These are phyloP conservation scores for Acholoe squamosa DNA, from an alignment of 2,888 invertebrate species.

Conservation along the genomic window DNA sequence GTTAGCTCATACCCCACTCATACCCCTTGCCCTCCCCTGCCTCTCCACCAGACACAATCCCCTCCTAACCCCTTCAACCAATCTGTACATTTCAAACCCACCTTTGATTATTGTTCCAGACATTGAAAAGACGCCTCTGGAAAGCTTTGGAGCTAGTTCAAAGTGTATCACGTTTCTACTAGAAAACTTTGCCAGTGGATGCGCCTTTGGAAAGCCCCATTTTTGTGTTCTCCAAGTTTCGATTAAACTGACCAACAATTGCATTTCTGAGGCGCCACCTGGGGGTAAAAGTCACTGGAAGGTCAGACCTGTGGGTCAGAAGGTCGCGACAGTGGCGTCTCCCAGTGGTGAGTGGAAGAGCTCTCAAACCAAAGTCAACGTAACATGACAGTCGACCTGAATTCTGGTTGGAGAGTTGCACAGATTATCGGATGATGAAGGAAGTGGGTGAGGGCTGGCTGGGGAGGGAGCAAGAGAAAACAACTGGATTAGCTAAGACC, in stretches of 20 bases:
- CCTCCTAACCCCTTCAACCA: not conserved
- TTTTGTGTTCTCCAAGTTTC: too few relatives aligned
- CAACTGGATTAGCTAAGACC: constrained; percentile 57
- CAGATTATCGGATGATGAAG: not conserved
- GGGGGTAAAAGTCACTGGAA: too few relatives aligned
- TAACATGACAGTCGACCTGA: not conserved
- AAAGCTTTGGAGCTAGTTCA: too few relatives aligned
- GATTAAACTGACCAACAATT: too few relatives aligned
- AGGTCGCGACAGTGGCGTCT: constrained; percentile 20
- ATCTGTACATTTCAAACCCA: not conserved
- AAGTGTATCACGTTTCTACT: too few relatives aligned
- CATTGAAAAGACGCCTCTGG: too few relatives aligned
- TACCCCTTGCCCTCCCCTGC: not conserved
- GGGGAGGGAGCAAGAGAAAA: constrained; percentile 1
- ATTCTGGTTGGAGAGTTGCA: not conserved
- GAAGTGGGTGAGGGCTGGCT: not conserved
- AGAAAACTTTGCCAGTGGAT: too few relatives aligned
- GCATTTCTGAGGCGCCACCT: too few relatives aligned
- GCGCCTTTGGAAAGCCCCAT: too few relatives aligned
- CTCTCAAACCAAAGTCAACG: not conserved
- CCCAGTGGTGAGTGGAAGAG: not conserved
- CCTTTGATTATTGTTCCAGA: too few relatives aligned
- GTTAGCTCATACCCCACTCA: not conserved
- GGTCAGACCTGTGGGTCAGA: constrained; percentile 46
- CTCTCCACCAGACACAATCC: not conserved